Base-by-base conservation (phyloP, 2,113 vertebrate genomes). In the Ranitomeya imitator region DNA sequence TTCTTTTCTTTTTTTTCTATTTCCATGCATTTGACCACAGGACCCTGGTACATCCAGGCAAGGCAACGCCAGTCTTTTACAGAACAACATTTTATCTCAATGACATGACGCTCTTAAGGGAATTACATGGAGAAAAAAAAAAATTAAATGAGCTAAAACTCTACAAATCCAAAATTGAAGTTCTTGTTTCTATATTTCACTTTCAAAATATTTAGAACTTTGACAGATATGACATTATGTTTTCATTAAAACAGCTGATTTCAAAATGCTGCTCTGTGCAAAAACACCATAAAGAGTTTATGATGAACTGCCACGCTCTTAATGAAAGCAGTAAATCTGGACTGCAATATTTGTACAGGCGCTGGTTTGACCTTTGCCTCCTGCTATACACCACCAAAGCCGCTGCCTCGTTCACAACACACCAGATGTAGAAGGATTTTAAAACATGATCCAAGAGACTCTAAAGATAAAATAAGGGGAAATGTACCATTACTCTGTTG, bases 271-370 rank as follows among this genome's bases (percentile, higher is more conserved):
- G 95, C 94, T 92, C 94, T 94, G 95, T 94, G 95, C 95, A 96
- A 95, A 95, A 96, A 95, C 94, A 93, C 95, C 93, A 96, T 97
- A 97, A 97, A 96, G 96, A 96, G 93, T 97, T 96, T 97, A 97
- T 97, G 96, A 97, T 97, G 95, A 96, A 97, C 95, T 96, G 95
- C 95, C 94, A 94, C 91, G 89, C 93, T 95, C 96, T 96, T 97
- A 97, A 97, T 97, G 96, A 97, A 97, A 97, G 96, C 96, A 96
- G 97, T 97, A 97, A 97, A 97, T 97, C 96, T 95, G 95, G 92
- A 84, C 85, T 90, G 93, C 95, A 95, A 95, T 96, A 96, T 96
- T 95, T 96, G 95, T 93, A 93, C 94, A 94, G 95, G 93, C 95
- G 94, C 94, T 93, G 91, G 94, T 94, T 93, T 96, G 96, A 96